Evolutionary conservation across 2,797 vertebrate species (phyloP).

Genomic region (Spatula versicolor): DNA sequence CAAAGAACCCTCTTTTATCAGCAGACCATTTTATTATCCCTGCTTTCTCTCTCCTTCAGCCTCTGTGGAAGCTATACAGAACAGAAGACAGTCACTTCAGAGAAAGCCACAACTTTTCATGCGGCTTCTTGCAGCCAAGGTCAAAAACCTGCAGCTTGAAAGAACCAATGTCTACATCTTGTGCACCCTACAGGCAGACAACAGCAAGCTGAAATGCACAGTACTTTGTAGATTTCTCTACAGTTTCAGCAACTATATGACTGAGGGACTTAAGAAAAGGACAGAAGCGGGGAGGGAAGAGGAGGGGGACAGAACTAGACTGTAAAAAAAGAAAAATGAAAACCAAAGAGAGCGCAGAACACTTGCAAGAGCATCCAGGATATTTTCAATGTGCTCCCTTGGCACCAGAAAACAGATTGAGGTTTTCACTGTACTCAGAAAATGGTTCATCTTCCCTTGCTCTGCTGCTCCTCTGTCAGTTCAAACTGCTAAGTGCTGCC

Average conservation of each 20-base stretch:
- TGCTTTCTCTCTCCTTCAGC: background rate
- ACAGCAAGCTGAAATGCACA: background rate
- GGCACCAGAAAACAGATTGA: background rate
- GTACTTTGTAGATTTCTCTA: background rate
- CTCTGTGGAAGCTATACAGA: background rate
- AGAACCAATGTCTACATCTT: background rate
- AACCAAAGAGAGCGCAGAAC: background rate
- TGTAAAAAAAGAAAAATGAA: background rate
- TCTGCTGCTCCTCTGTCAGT: background rate
- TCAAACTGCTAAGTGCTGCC: background rate
- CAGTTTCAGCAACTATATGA: background rate
- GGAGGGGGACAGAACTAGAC: background rate
- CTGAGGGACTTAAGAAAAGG: background rate
- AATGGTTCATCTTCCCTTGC: background rate
- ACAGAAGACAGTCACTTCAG: background rate
- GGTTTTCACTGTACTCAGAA: background rate
- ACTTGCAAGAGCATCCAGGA: background rate
- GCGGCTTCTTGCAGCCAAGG: background rate
- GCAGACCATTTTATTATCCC: background rate
- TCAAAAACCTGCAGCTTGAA: background rate
- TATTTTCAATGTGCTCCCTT: background rate
- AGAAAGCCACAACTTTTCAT: background rate
- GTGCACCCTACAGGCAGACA: background rate
- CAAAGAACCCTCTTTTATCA: background rate
- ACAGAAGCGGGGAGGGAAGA: background rate